Evolutionary conservation across 2,797 vertebrate genomes (phyloP).

Genomic region (Periparus ater): DNA sequence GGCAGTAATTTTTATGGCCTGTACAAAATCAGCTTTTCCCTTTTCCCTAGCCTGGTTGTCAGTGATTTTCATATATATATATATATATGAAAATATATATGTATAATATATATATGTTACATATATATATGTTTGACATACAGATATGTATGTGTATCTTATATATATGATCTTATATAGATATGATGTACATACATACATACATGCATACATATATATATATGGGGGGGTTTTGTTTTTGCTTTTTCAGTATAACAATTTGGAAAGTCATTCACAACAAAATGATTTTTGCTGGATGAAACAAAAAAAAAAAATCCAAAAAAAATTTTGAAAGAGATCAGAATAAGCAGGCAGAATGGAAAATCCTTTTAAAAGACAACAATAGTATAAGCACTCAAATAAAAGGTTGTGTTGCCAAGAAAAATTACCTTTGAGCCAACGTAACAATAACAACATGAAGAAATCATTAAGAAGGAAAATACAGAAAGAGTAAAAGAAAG

Average conservation of each 20-base stretch:
- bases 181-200: no score
- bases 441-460: background rate
- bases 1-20: background rate
- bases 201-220: no score
- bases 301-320: background rate
- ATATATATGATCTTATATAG: background rate
- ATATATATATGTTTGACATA: background rate
- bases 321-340: background rate
- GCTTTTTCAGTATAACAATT: background rate
- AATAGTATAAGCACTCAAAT: background rate
- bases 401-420: slow-evolving; percentile 27
- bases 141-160: background rate
- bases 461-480: slow-evolving; percentile 13
- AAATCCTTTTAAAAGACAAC: slow-evolving; percentile 24
- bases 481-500: background rate
- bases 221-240: no score
- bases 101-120: background rate
- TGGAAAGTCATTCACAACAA: background rate
- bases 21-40: background rate
- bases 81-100: no score
- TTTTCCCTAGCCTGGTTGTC: background rate
- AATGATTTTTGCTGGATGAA: background rate
- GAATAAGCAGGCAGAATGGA: background rate
- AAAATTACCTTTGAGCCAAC: slow-evolving; percentile 51
- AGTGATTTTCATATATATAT: background rate